These are phyloP conservation scores for Hyles vespertilio DNA, from an alignment of 1,140 invertebrate species.

Conservation along the genomic window DNA sequence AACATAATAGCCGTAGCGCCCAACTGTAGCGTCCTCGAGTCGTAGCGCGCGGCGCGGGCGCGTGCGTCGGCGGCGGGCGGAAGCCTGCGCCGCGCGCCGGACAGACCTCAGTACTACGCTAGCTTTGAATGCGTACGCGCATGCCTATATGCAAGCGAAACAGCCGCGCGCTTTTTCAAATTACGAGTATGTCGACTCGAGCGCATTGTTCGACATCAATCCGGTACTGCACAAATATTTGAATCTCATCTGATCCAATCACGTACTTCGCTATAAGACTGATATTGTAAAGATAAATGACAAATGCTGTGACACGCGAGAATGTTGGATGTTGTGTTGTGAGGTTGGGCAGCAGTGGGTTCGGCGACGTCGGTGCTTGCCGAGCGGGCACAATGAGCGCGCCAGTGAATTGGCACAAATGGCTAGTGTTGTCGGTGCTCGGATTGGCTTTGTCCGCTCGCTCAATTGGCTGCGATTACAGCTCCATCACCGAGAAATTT, in stretches of 20 bases:
- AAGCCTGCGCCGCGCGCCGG: slow-evolving; percentile 15
- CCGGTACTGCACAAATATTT: neutral
- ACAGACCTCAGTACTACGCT: slow-evolving; percentile 38
- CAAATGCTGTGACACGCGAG: slow-evolving; percentile 26
- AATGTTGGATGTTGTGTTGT: slow-evolving; percentile 27
- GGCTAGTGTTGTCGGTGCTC: slow-evolving; percentile 68
- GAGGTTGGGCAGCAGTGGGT: slow-evolving; percentile 39
- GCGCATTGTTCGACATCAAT: slow-evolving; percentile 12
- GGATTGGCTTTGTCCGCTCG: slow-evolving; percentile 74
- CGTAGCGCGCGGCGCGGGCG: slow-evolving; percentile 46
- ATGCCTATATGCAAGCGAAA: slow-evolving; percentile 16
- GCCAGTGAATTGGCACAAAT: slow-evolving; percentile 71
- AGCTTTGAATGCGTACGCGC: slow-evolving; percentile 62
- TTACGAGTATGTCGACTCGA: slow-evolving; percentile 30
- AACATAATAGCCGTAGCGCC: slow-evolving; percentile 15
- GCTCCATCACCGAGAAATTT: slow-evolving; percentile 72
- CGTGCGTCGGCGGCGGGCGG: slow-evolving; percentile 21
- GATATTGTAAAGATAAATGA: neutral
- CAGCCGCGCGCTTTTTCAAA: slow-evolving; percentile 19
- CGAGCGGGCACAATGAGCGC: slow-evolving; percentile 55
- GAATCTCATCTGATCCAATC: neutral
- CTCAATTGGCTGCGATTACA: slow-evolving; percentile 73
- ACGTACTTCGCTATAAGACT: neutral
- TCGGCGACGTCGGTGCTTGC: slow-evolving; percentile 25
- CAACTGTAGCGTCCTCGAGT: neutral